Percentiles rank a stretch among this genome's conserved stretches.
Conservation (phyloP, 2,888 invertebrate species). For the Acleris emargana region DNA sequence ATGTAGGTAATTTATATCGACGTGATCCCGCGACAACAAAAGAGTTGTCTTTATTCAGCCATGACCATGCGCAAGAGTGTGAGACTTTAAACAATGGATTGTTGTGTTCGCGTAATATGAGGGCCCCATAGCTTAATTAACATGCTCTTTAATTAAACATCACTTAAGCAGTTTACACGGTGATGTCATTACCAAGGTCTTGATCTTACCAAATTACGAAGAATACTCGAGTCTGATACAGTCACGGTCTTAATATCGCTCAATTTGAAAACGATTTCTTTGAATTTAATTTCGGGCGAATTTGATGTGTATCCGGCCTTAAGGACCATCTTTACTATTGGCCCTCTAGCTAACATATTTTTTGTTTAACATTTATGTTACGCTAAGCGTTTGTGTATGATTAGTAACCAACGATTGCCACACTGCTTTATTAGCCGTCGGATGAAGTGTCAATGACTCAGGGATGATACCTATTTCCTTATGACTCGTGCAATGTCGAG, state of each 20-base stretch:
- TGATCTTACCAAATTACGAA: slow-evolving; percentile 26
- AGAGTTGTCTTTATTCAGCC: slow-evolving; percentile 22
- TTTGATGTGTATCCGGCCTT: slow-evolving; percentile 5
- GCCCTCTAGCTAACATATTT: slow-evolving; percentile 4
- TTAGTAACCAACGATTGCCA: background rate
- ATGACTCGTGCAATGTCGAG: slow-evolving; percentile 1
- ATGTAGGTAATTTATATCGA: slow-evolving; percentile 8
- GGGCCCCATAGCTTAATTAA: slow-evolving; percentile 28
- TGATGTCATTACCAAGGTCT: slow-evolving; percentile 43
- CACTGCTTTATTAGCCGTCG: slow-evolving; percentile 3
- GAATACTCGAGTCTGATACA: slow-evolving; percentile 8
- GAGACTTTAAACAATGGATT: slow-evolving; percentile 22
- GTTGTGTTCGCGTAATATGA: slow-evolving; percentile 9
- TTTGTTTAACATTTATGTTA: background rate
- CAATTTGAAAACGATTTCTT: slow-evolving; percentile 6
- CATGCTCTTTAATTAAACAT: slow-evolving; percentile 24
- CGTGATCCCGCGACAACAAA: slow-evolving; percentile 17
- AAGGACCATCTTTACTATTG: background rate
- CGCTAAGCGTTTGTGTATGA: background rate
- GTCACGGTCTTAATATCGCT: background rate
- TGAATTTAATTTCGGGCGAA: slow-evolving; percentile 9
- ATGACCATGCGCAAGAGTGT: slow-evolving; percentile 30
- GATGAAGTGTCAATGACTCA: slow-evolving; percentile 17
- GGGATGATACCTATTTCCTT: slow-evolving; percentile 21
- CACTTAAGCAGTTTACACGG: slow-evolving; percentile 37